Conservation (phyloP, 2,797 vertebrate genomes). For the Pangasius macronema region DNA sequence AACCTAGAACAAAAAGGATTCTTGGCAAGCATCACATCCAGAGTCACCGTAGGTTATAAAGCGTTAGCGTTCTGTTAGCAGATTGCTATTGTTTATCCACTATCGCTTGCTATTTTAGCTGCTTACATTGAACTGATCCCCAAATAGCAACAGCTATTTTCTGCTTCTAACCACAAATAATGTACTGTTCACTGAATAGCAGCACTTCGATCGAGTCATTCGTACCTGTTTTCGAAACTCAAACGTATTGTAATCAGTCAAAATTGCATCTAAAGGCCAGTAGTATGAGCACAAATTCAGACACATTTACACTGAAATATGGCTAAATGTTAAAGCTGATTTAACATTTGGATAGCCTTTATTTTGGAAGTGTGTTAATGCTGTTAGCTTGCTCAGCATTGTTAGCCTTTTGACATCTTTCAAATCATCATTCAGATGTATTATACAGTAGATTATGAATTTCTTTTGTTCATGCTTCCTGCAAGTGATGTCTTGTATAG, state of each 20-base stretch:
- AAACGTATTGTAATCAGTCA: too few species aligned
- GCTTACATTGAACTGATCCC: neutral
- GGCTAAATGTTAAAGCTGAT: neutral
- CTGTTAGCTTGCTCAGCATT: neutral
- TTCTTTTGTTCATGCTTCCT: neutral
- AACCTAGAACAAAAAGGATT: constrained; percentile 9
- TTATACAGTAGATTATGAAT: neutral
- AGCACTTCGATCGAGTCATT: too few species aligned
- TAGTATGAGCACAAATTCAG: neutral
- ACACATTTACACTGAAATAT: neutral
- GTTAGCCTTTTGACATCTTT: neutral
- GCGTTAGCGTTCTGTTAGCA: neutral
- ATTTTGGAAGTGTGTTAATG: neutral
- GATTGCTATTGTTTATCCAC: neutral
- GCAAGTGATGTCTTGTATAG: neutral
- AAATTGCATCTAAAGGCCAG: too few species aligned
- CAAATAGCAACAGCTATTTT: neutral
- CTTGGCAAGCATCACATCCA: neutral
- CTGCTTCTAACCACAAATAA: neutral
- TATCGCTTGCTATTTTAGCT: neutral
- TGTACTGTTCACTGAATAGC: neutral
- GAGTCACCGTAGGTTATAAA: neutral
- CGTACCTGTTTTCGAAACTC: too few species aligned
- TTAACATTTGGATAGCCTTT: neutral
- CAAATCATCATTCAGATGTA: neutral